Evolutionary conservation across 1,140 invertebrate species (phyloP), one percentile per base, ranked within the genome.

Genomic region (Paraescarpia echinospica): DNA sequence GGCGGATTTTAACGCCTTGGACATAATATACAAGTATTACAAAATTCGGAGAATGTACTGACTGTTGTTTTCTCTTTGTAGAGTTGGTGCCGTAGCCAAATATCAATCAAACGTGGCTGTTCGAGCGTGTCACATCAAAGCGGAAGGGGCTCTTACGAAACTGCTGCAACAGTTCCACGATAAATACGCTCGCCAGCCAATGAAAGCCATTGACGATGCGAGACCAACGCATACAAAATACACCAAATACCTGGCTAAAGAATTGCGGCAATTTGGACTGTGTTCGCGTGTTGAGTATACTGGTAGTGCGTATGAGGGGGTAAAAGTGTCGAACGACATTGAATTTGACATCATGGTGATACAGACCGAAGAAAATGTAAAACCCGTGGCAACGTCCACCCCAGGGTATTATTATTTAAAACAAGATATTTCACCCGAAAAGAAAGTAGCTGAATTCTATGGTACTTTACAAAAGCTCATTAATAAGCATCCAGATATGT

Each of bases 171-270:
- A 77, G 59, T 77, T 77, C 59, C 59, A 77, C 59, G 59, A 77
- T 18, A 77, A 77, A 77, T 77, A 77, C 27, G 59, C 59, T 77
- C 59, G 59, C 22, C 59, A 77, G 27, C 59, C 59, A 27, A 77
- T 77, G 59, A 77, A 14, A 31, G 59, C 59, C 59, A 91, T 91
- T n/a, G 59, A 91, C n/a, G 91, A 91, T 33, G 91, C 91, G 41
- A 91, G 35, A 51, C 41, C 41, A 91, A 91, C 59, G 14, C 91
- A 91, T 35, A 91, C 91, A 35, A 35, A 91, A 33, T 51, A 51
- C 91, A 91, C 35, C 41, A 91, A 91, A 9, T 33, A 91, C n/a
- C n/a, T 91, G 91, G 91, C 41, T 33, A 33, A 91, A 14, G 33
- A 59, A 1, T 8, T 91, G 34, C 41, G 59, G 91, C 18, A 41